Conservation (phyloP, 2,113 vertebrate genomes). For the Lagopus muta region DNA sequence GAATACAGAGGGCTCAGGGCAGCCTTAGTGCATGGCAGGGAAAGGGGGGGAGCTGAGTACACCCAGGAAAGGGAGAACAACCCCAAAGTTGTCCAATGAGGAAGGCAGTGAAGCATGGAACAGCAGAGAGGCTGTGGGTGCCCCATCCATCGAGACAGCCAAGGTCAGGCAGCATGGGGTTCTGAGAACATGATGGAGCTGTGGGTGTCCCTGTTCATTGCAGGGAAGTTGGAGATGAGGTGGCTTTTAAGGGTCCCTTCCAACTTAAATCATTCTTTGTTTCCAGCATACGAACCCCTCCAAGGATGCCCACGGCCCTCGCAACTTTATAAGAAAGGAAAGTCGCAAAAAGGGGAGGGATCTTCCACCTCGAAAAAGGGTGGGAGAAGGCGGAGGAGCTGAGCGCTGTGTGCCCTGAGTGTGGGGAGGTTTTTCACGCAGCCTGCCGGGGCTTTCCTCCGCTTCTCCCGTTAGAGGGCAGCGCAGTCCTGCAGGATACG, state of each 20-base stretch:
- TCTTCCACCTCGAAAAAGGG: not conserved
- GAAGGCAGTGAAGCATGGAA: not conserved
- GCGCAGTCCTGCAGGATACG: not conserved
- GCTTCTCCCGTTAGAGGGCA: slow-evolving; percentile 31
- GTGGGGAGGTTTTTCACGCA: not conserved
- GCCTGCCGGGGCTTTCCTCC: not conserved
- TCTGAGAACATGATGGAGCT: no score
- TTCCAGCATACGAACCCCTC: not conserved
- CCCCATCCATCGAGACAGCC: no score
- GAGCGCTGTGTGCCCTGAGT: no score
- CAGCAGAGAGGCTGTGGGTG: no score
- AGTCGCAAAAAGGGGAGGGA: not conserved
- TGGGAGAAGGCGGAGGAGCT: accelerated
- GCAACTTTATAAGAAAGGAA: not conserved
- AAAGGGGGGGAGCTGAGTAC: not conserved
- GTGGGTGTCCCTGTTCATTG: no score
- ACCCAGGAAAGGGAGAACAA: not conserved
- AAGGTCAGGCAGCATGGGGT: no score
- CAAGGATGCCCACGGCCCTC: not conserved
- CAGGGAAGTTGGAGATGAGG: no score
- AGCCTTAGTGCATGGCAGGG: slow-evolving; percentile 55
- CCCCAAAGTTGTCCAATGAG: not conserved
- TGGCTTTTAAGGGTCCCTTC: no score
- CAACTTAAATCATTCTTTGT: no score
- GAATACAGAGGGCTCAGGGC: slow-evolving; percentile 44